Conservation (phyloP, 2,888 invertebrate species). For the Carabus problematicus region DNA sequence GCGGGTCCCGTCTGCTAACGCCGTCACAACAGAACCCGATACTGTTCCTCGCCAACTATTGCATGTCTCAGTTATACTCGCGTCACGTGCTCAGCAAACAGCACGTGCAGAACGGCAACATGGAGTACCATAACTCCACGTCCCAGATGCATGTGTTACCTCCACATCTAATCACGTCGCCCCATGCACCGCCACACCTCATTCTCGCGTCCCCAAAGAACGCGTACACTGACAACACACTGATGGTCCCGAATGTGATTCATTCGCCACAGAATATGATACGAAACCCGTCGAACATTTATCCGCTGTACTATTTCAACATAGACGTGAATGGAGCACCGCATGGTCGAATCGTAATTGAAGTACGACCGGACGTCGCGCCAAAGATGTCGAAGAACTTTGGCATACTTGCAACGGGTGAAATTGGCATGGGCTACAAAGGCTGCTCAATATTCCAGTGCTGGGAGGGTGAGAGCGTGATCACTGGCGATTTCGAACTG, state of each 20-base stretch:
- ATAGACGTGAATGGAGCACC: constrained; percentile 75
- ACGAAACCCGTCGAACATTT: constrained; percentile 65
- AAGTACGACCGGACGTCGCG: constrained; percentile 78
- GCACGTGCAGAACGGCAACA: constrained; percentile 62
- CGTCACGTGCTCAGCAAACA: constrained; percentile 69
- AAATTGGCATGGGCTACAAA: constrained; percentile 78
- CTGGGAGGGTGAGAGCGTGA: constrained; percentile 83
- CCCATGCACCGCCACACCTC: constrained; percentile 52
- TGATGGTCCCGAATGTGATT: constrained; percentile 58
- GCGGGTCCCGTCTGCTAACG: constrained; percentile 54
- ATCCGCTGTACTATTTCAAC: constrained; percentile 79
- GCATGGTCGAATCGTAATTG: constrained; percentile 77
- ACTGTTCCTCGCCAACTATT: constrained; percentile 77
- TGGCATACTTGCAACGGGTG: constrained; percentile 73
- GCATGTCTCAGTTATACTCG: constrained; percentile 75
- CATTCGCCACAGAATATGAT: constrained; percentile 64
- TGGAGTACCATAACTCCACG: constrained; percentile 57
- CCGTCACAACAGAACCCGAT: constrained; percentile 70
- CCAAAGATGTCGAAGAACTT: constrained; percentile 85
- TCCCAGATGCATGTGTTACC: constrained; percentile 53
- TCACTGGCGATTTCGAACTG: constrained; percentile 81
- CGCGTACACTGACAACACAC: constrained; percentile 56
- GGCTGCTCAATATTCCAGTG: constrained; percentile 83
- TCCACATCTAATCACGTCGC: constrained; percentile 51
- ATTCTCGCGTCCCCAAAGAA: constrained; percentile 56